phyloP scores from a whole-genome alignment of 2,888 invertebrate species.

The Zhuqinia jingwanae region DNA sequence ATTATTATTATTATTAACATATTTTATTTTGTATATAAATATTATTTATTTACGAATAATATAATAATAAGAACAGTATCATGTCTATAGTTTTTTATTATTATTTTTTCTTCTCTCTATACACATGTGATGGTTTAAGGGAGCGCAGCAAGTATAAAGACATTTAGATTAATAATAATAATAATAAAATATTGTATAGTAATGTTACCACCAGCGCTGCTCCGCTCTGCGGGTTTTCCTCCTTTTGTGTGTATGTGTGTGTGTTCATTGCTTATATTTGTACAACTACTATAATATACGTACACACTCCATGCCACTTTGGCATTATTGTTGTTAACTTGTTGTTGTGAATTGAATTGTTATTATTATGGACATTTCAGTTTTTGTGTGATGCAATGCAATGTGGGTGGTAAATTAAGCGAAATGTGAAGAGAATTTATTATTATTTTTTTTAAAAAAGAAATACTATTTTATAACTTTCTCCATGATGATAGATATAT shows the following conservation, averaged over 20 bases:
- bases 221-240: conserved; percentile 49
- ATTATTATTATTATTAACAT: not conserved
- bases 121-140: not conserved
- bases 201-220: conserved; percentile 1
- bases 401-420: conserved; percentile 72
- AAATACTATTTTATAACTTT: conserved; percentile 2
- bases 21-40: not conserved
- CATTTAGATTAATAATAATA: not conserved
- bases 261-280: too few species aligned
- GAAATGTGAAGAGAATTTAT: conserved; percentile 2
- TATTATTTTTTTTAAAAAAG: conserved; percentile 36
- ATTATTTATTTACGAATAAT: not conserved
- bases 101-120: not conserved
- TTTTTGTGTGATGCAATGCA: conserved; percentile 7
- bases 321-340: too few species aligned
- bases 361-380: not conserved
- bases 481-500: too few species aligned
- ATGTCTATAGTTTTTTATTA: too few species aligned
- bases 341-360: not conserved
- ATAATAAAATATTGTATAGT: not conserved
- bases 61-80: too few species aligned
- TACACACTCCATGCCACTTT: not conserved
- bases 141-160: not conserved
- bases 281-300: too few species aligned
- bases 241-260: not conserved